A percentile compares a stretch with the other conserved stretches of the same genome.
phyloP scores from a whole-genome alignment of 2,888 invertebrate species.

The Lasioglossum oenotherae region DNA sequence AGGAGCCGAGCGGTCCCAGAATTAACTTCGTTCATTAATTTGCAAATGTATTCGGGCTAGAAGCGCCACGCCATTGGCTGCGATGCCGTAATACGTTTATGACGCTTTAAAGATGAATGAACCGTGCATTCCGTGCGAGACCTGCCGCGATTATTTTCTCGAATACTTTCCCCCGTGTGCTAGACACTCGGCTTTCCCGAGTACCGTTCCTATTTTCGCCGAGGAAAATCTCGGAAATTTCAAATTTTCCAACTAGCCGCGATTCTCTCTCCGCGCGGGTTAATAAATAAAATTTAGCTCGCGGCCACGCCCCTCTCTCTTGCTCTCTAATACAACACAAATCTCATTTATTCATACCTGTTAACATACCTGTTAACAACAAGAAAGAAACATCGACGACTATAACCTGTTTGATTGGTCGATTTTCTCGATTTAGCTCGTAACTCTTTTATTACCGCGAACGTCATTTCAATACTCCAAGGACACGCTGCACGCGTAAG shows the following conservation, averaged over 20 bases:
- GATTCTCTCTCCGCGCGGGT: not conserved
- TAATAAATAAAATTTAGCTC: not conserved
- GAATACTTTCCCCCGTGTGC: not conserved
- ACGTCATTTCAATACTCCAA: slow-evolving; percentile 5
- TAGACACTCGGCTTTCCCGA: not conserved
- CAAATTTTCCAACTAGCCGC: not conserved
- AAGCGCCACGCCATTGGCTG: slow-evolving; percentile 18
- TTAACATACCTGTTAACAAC: too few relatives aligned
- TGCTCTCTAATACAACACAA: not conserved
- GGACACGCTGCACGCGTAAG: not conserved
- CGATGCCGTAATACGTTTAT: slow-evolving; percentile 29
- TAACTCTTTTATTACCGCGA: not conserved
- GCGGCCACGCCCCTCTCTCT: not conserved
- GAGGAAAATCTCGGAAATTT: not conserved
- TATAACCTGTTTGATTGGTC: not conserved
- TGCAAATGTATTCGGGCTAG: slow-evolving; percentile 35
- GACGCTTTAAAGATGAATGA: slow-evolving; percentile 41
- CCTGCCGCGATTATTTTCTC: slow-evolving; percentile 19
- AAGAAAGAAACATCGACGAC: not conserved
- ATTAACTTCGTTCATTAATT: slow-evolving; percentile 34
- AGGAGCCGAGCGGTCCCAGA: slow-evolving; percentile 24
- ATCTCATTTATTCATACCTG: not conserved
- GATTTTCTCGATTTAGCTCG: not conserved
- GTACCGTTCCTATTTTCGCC: not conserved
- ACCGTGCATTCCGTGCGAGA: slow-evolving; percentile 19